Conservation (phyloP, 2,888 invertebrate species). For the Agrypnus murinus region DNA sequence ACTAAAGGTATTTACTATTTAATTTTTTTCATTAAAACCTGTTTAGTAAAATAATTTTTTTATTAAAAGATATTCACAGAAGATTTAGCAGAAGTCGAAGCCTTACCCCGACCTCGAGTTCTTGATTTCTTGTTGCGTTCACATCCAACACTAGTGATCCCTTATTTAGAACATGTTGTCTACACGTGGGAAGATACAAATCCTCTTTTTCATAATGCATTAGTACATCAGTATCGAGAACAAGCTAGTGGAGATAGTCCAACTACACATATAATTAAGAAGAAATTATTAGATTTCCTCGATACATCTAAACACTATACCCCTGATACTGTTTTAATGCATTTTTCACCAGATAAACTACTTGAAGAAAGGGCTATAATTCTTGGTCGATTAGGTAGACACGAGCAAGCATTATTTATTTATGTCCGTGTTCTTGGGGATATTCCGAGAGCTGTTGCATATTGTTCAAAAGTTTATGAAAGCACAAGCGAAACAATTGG, state of each 20-base stretch:
- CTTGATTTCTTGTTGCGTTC: slow-evolving; percentile 90
- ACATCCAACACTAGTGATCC: slow-evolving; percentile 88
- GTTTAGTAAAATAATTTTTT: too few species aligned
- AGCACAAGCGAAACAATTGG: slow-evolving; percentile 60
- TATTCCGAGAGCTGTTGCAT: slow-evolving; percentile 86
- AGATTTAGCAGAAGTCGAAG: slow-evolving; percentile 90
- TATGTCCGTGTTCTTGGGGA: slow-evolving; percentile 93
- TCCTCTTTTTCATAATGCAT: slow-evolving; percentile 90
- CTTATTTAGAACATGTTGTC: slow-evolving; percentile 96
- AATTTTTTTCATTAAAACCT: neutral
- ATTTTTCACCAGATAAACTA: slow-evolving; percentile 89
- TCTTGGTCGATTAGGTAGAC: slow-evolving; percentile 90
- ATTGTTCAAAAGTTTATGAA: slow-evolving; percentile 83
- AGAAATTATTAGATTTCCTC: slow-evolving; percentile 85
- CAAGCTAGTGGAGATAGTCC: slow-evolving; percentile 71
- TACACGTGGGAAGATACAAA: slow-evolving; percentile 91
- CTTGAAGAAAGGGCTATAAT: slow-evolving; percentile 97
- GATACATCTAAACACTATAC: slow-evolving; percentile 87
- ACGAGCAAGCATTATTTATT: slow-evolving; percentile 94
- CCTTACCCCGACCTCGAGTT: slow-evolving; percentile 90
- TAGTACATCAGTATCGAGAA: slow-evolving; percentile 92
- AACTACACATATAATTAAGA: slow-evolving; percentile 72
- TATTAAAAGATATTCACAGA: slow-evolving; percentile 84
- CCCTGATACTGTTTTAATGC: slow-evolving; percentile 88
- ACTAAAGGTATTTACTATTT: slow-evolving; percentile 72